A percentile compares a stretch with the other conserved stretches of the same genome.
Conservation (phyloP, 2,888 invertebrate species). For the Hofmannophila pseudospretella region DNA sequence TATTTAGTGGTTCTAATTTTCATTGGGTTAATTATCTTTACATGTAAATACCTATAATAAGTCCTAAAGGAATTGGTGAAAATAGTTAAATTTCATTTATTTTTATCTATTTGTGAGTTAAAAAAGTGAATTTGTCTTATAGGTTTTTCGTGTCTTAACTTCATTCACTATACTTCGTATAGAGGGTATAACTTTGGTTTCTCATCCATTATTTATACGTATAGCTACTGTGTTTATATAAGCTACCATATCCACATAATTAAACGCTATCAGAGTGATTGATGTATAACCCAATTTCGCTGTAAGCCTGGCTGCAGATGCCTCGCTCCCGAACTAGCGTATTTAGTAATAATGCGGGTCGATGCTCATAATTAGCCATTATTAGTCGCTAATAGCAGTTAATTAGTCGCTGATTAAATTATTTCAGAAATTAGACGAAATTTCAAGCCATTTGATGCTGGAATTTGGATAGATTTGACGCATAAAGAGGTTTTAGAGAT, state of each 20-base stretch:
- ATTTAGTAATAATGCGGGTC: conserved; percentile 4
- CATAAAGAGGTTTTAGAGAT: too few relatives aligned
- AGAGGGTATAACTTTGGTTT: neutral
- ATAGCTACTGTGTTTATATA: too few relatives aligned
- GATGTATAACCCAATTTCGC: conserved; percentile 6
- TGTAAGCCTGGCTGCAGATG: neutral
- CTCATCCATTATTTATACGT: neutral
- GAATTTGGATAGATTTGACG: too few relatives aligned
- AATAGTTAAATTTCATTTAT: too few relatives aligned
- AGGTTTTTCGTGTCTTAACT: too few relatives aligned
- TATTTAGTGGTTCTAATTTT: too few relatives aligned
- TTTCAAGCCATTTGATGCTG: neutral
- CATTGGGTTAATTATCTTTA: too few relatives aligned
- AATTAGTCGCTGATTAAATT: conserved; percentile 1
- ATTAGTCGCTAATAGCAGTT: neutral
- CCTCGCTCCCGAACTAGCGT: conserved; percentile 3
- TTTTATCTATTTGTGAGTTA: too few relatives aligned
- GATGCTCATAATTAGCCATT: conserved; percentile 5
- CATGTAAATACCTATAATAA: too few relatives aligned
- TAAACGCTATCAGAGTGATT: conserved; percentile 4
- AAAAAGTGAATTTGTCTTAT: too few relatives aligned
- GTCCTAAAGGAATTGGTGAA: too few relatives aligned
- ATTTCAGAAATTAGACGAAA: neutral
- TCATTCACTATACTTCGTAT: too few relatives aligned
- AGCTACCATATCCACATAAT: neutral